Conservation (phyloP, 2,113 vertebrate genomes). For the Phaethornis superciliosus region DNA sequence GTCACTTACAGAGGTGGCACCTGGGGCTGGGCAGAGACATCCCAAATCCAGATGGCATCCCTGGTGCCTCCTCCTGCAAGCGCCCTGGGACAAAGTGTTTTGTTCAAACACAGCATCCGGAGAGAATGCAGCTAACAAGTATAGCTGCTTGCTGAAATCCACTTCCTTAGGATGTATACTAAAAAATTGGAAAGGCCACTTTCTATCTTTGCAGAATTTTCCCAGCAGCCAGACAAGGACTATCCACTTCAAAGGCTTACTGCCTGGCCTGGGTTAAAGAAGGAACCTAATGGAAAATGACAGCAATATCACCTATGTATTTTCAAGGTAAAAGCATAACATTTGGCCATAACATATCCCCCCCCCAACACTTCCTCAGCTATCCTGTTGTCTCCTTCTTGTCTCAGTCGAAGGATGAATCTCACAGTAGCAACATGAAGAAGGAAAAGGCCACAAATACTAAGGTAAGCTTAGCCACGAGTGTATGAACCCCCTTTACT, state of each 20-base stretch:
- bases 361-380: accelerated
- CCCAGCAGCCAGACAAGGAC: not conserved
- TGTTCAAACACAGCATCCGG: not conserved
- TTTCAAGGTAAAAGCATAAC: not conserved
- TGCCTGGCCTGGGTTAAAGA: not conserved
- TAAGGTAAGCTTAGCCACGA: not conserved
- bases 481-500: not conserved
- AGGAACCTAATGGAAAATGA: not conserved
- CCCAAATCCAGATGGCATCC: not conserved
- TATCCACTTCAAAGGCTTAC: not conserved
- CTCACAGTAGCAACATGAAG: not conserved
- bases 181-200: not conserved
- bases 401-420: not conserved
- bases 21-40: not conserved
- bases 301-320: not conserved
- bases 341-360: not conserved
- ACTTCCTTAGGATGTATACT: not conserved
- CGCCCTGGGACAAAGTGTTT: accelerated
- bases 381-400: not conserved
- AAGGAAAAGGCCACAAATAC: not conserved
- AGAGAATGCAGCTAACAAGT: not conserved
- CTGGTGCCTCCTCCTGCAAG: accelerated
- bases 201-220: not conserved
- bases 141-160: not conserved
- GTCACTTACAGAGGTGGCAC: not conserved